Evolutionary conservation across 2,113 vertebrate genomes (phyloP).

Genomic region (Hemiscyllium ocellatum): DNA sequence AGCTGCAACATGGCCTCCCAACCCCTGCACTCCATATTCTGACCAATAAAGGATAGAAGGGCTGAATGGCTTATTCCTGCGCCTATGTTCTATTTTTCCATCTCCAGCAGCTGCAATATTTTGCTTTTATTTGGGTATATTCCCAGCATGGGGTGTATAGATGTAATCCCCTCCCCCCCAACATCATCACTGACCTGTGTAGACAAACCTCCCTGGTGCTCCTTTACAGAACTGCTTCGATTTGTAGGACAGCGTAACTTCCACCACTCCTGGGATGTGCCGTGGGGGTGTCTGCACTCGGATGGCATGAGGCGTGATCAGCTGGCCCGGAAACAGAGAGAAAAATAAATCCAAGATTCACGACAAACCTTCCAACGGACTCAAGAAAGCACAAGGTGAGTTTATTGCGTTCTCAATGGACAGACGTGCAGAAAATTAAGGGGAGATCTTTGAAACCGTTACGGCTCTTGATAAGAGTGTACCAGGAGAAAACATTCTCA

Average conservation of each 20-base stretch:
- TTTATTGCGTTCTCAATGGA: not conserved
- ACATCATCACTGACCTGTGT: constrained; percentile 61
- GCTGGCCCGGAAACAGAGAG: constrained; percentile 48
- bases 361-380: not conserved
- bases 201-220: constrained; percentile 72
- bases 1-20: too few species aligned
- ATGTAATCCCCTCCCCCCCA: too few species aligned
- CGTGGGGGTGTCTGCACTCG: constrained; percentile 75
- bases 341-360: not conserved
- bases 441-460: not conserved
- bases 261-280: constrained; percentile 77
- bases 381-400: not conserved
- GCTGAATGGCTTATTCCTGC: too few species aligned
- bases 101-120: too few species aligned
- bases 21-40: too few species aligned
- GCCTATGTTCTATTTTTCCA: too few species aligned
- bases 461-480: not conserved
- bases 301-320: constrained; percentile 77
- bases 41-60: too few species aligned
- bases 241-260: constrained; percentile 78
- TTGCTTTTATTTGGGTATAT: too few species aligned
- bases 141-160: not conserved
- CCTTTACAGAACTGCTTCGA: constrained; percentile 82
- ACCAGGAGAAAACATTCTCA: not conserved
- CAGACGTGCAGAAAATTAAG: not conserved